Base-by-base conservation (phyloP, 1,140 invertebrate genomes). In the Leptonema lineaticorne region DNA sequence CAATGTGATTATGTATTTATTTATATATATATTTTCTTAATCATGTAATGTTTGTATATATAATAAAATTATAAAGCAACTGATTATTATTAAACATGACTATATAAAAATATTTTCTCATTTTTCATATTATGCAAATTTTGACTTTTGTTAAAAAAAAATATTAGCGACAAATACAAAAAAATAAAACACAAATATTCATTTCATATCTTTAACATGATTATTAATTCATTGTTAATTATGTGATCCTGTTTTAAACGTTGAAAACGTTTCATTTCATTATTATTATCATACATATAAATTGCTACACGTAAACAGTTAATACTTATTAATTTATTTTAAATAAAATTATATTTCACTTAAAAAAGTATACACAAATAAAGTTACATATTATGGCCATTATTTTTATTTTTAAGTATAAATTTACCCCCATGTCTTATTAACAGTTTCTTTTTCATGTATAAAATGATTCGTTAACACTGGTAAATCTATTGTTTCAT, bases 361-460 rank as follows among this genome's bases (percentile, higher is more conserved):
- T 33, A 50, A 16, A 62, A 64, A 45, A 28, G 28, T 69, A 29
- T 69, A 69, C 59, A 69, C 33, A 56, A 56, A 65, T 50, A 66
- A 30, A 33, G 29, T 67, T 67, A 63, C 60, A 66, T 48, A 60
- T 69, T 69, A 69, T 69, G 68, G 68, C 68, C 68, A 59, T 69
- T 69, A 69, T 69, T 65, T 64, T 60, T 16, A 58, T n/a, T n/a
- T n/a, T n/a, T n/a, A 67, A 53, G 27, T 53, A 53, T 11, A 53
- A 53, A 26, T 53, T 53, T 24, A 53, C 50, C 50, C 16, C 50
- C 46, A 20, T 18, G 27, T 53, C 50, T n/a, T n/a, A 26, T 22
- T 7, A 2, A 22, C 20, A 50, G 14, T 9, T 11, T 53, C 50
- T 1, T 53, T 7, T 24, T 48, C n/a, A 26, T 2, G 16, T 41